Conservation (phyloP, 2,888 invertebrate species). For the Octonoba sinensis region DNA sequence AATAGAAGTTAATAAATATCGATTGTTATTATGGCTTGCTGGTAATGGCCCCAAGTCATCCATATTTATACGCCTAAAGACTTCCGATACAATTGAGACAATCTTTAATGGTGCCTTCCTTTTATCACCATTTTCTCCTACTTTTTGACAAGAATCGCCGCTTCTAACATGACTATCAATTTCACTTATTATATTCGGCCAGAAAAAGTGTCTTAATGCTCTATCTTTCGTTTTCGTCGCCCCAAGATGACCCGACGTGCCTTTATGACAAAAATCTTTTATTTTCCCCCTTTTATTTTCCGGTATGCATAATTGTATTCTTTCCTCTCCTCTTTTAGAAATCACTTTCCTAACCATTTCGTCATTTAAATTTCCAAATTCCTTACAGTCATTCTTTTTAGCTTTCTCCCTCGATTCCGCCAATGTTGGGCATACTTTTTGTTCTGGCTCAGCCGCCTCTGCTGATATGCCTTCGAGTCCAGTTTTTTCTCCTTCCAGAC, state of each 20-base stretch:
- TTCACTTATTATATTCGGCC: constrained; percentile 21
- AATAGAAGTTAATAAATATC: background rate
- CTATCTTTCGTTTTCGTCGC: constrained; percentile 22
- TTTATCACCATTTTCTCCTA: constrained; percentile 12
- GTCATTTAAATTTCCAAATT: background rate
- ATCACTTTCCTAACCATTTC: background rate
- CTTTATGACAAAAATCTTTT: constrained; percentile 19
- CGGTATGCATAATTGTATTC: background rate
- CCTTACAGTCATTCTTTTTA: background rate
- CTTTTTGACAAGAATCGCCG: constrained; percentile 23
- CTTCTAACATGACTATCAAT: constrained; percentile 3
- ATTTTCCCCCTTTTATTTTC: background rate
- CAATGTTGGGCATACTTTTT: background rate
- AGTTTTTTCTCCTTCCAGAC: background rate
- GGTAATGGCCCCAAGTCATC: constrained; percentile 19
- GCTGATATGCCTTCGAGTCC: background rate
- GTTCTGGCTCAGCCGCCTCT: background rate
- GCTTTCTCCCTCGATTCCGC: background rate
- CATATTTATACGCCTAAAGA: constrained; percentile 15
- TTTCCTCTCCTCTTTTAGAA: background rate
- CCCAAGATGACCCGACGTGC: constrained; percentile 2
- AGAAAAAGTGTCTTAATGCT: constrained; percentile 7
- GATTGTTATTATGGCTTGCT: background rate
- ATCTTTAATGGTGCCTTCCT: constrained; percentile 18
- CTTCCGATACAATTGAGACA: constrained; percentile 20